phyloP scores from a whole-genome alignment of 1,140 invertebrate species.

The Dendrolimus punctatus region DNA sequence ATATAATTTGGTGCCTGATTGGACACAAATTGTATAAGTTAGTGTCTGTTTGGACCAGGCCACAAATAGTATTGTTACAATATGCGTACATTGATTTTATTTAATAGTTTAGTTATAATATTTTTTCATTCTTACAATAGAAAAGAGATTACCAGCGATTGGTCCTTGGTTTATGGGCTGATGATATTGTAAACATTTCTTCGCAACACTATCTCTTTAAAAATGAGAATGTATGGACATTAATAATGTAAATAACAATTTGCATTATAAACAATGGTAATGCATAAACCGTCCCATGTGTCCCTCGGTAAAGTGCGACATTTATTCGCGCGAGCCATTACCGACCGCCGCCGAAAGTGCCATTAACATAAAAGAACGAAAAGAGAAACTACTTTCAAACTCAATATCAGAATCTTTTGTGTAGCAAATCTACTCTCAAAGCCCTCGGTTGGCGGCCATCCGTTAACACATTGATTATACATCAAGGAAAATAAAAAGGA shows the following conservation, averaged over 20 bases:
- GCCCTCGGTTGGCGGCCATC: conserved; percentile 55
- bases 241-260: conserved; percentile 15
- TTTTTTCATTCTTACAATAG: too few relatives aligned
- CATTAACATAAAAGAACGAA: conserved; percentile 66
- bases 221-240: conserved; percentile 1
- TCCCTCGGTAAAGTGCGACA: conserved; percentile 34
- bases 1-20: too few relatives aligned
- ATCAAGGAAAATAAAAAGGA: conserved; percentile 69
- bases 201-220: background rate
- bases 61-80: too few relatives aligned
- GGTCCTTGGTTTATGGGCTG: too few relatives aligned
- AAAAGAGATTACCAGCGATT: too few relatives aligned
- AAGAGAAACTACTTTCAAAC: conserved; percentile 67
- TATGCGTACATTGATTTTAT: too few relatives aligned
- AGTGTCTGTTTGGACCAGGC: too few relatives aligned
- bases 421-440: conserved; percentile 64
- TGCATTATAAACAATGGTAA: conserved; percentile 27
- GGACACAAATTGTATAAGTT: too few relatives aligned
- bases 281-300: conserved; percentile 28
- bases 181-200: too few relatives aligned
- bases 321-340: conserved; percentile 58
- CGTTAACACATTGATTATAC: conserved; percentile 71
- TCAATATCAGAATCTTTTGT: conserved; percentile 69
- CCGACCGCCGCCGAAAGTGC: conserved; percentile 51
- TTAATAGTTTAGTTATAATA: too few relatives aligned